Evolutionary conservation across 1,140 invertebrate genomes (phyloP).

Genomic region (Pseudomyrmex cubaensis): DNA sequence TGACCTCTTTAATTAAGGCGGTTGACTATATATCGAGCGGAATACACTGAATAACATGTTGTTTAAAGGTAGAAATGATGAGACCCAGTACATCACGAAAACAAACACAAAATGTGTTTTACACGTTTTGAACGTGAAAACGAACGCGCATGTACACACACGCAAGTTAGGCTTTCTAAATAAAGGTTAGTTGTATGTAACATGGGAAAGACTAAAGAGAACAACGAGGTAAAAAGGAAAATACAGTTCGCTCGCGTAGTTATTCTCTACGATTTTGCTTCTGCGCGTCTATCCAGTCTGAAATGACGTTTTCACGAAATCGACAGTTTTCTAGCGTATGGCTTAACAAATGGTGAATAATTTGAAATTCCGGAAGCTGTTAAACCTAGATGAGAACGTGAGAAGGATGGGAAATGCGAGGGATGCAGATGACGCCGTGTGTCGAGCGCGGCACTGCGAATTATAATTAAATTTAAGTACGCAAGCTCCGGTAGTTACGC

Average conservation of each 20-base stretch:
- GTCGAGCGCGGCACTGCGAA: slow-evolving; percentile 66
- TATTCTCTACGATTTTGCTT: slow-evolving; percentile 30
- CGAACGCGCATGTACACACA: no score
- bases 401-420: slow-evolving; percentile 16
- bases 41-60: slow-evolving; percentile 3
- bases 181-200: no score
- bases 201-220: no score
- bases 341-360: slow-evolving; percentile 49
- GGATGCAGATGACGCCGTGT: slow-evolving; percentile 73
- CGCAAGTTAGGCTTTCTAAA: neutral
- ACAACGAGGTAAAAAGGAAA: neutral
- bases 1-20: slow-evolving; percentile 55
- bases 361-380: slow-evolving; percentile 32
- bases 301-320: slow-evolving; percentile 50
- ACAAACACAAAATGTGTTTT: neutral
- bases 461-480: slow-evolving; percentile 80
- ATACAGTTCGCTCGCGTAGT: slow-evolving; percentile 7
- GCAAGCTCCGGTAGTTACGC: slow-evolving; percentile 71
- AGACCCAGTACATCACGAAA: neutral
- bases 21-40: neutral
- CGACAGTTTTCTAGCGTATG: slow-evolving; percentile 45
- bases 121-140: neutral
- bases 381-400: slow-evolving; percentile 34
- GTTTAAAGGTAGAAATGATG: slow-evolving; percentile 1
- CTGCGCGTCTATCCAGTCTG: slow-evolving; percentile 13